Conservation (phyloP, 2,113 vertebrate genomes). For the Puma concolor region DNA sequence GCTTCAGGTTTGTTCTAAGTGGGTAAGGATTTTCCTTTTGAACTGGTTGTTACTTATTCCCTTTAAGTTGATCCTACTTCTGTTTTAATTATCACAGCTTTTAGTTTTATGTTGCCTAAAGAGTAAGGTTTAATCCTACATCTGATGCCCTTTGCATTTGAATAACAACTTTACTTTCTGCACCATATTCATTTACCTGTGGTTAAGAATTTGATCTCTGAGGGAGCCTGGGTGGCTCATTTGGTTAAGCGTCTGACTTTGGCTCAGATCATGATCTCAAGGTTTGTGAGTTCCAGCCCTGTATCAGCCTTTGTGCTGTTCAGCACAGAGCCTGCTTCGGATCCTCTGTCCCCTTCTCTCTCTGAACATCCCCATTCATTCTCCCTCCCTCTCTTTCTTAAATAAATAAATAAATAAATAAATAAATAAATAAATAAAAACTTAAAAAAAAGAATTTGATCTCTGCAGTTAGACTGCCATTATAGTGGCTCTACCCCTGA, state of each 20-base stretch:
- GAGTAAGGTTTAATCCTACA: background rate
- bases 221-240: too few relatives aligned
- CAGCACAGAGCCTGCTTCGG: too few relatives aligned
- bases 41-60: background rate
- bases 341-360: too few relatives aligned
- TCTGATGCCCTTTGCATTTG: background rate
- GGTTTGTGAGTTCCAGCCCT: too few relatives aligned
- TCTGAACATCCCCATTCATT: too few relatives aligned
- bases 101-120: conserved; percentile 46
- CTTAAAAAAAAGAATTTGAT: background rate
- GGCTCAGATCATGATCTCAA: too few relatives aligned
- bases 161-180: background rate
- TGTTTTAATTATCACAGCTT: conserved; percentile 48
- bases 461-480: background rate
- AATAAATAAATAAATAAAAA: too few relatives aligned
- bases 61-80: background rate
- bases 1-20: background rate
- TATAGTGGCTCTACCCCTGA: background rate
- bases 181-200: background rate
- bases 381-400: too few relatives aligned
- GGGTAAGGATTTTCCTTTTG: conserved; percentile 21
- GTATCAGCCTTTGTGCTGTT: too few relatives aligned
- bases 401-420: too few relatives aligned
- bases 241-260: too few relatives aligned
- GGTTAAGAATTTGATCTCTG: background rate